phyloP scores from a whole-genome alignment of 2,113 vertebrate genomes.

The human (Homo sapiens) region GRCh38 chr1:14078001-14078500 shows the following conservation, averaged over 20 bases:
- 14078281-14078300: background rate
- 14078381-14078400: background rate
- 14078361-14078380: background rate
- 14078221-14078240: background rate
- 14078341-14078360: background rate
- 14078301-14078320: background rate
- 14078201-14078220: fast-evolving
- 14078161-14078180: background rate
- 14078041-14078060: background rate
- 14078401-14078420: background rate
- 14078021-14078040: background rate
- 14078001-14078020: background rate
- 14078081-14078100: fast-evolving
- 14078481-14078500: background rate
- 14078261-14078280: no score
- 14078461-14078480: background rate
- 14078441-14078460: background rate
- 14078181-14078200: fast-evolving
- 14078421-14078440: background rate
- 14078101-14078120: background rate
- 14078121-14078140: background rate
- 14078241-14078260: fast-evolving
- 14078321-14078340: background rate
- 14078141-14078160: background rate
- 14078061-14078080: background rate